Evolutionary conservation across 2,888 invertebrate genomes (phyloP).

Genomic region (Petrolisthes cinctipes): DNA sequence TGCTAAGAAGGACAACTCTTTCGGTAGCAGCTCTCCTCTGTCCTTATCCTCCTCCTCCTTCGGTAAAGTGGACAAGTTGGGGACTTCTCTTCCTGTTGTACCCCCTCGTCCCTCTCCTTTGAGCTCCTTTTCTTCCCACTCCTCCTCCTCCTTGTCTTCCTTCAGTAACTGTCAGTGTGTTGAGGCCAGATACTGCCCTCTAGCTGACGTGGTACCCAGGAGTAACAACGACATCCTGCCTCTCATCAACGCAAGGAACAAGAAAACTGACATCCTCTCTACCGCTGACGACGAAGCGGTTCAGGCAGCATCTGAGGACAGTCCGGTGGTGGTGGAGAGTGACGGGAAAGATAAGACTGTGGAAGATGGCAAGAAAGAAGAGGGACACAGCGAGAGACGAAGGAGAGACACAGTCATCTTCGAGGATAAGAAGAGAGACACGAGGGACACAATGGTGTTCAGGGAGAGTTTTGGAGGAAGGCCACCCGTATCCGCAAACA

Average conservation of each 20-base stretch:
- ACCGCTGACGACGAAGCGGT: constrained; percentile 23
- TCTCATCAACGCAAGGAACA: constrained; percentile 53
- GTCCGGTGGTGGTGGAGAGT: neutral
- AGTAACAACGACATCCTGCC: constrained; percentile 20
- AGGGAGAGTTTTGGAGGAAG: neutral
- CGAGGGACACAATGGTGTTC: constrained; percentile 43
- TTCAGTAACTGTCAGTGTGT: constrained; percentile 65
- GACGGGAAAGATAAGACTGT: constrained; percentile 8
- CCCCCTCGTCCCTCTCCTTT: constrained; percentile 13
- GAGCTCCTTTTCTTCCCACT: neutral
- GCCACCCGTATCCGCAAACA: constrained; percentile 7
- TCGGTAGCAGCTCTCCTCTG: constrained; percentile 1
- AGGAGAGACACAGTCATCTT: constrained; percentile 38
- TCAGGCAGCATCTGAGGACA: constrained; percentile 38
- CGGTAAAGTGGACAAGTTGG: constrained; percentile 10
- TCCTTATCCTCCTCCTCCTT: neutral
- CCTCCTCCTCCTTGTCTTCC: constrained; percentile 1
- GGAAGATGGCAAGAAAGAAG: neutral
- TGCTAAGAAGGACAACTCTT: constrained; percentile 33
- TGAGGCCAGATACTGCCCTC: constrained; percentile 64
- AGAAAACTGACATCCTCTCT: constrained; percentile 44
- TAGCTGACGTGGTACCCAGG: constrained; percentile 62
- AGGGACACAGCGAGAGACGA: neutral
- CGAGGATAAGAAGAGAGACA: constrained; percentile 21
- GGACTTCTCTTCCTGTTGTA: constrained; percentile 14